Conservation (phyloP, 37 sponge, comb jelly and placozoan genomes). For the Spongilla lacustris region DNA sequence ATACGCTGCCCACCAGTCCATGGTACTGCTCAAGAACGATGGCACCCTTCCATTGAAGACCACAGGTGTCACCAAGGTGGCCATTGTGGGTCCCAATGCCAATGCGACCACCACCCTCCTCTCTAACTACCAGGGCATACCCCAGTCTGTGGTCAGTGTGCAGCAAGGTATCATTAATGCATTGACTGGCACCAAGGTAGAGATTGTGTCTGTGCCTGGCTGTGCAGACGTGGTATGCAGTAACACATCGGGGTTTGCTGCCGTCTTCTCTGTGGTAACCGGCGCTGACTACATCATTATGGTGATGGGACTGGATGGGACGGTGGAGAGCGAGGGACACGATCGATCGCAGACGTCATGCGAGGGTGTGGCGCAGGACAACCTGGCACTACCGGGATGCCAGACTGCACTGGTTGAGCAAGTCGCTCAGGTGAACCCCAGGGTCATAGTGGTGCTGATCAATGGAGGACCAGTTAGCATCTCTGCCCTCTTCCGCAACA, state of each 20-base stretch:
- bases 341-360: constrained; percentile 46
- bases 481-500: background rate
- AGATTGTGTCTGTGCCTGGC: constrained; percentile 33
- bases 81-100: constrained; percentile 73
- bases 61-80: constrained; percentile 18
- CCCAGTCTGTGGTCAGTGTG: constrained; percentile 21
- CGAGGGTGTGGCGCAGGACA: background rate
- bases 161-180: constrained; percentile 50
- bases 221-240: constrained; percentile 23
- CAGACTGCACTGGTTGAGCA: constrained; percentile 47
- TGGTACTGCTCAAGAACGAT: constrained; percentile 58
- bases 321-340: constrained; percentile 58
- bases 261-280: constrained; percentile 19
- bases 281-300: constrained; percentile 60
- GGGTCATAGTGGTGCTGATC: constrained; percentile 54
- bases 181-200: background rate
- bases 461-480: constrained; percentile 75
- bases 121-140: constrained; percentile 66
- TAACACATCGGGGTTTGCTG: constrained; percentile 27
- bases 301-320: constrained; percentile 64
- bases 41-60: constrained; percentile 23
- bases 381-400: constrained; percentile 58
- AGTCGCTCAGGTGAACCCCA: constrained; percentile 1
- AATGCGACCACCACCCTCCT: constrained; percentile 35
- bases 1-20: constrained; percentile 54